Evolutionary conservation across 37 sponge, comb jelly and placozoan genomes (phyloP).

Genomic region (Cliona cf. orientalis): DNA sequence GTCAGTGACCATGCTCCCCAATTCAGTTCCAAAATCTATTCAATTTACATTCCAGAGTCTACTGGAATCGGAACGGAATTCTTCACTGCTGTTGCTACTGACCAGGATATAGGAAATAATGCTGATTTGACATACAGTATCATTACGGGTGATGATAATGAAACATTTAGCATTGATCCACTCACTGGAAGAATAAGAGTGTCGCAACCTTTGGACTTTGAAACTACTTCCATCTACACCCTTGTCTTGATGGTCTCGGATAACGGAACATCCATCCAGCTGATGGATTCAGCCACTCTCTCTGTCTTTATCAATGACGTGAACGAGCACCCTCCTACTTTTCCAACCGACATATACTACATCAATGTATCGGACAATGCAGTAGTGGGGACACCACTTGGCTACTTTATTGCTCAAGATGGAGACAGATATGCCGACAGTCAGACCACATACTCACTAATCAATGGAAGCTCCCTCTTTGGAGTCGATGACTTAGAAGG

Average conservation of each 20-base stretch:
- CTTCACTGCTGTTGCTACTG: conserved; percentile 38
- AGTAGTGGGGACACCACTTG: conserved; percentile 47
- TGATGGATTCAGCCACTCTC: conserved; percentile 45
- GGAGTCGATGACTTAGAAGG: conserved; percentile 49
- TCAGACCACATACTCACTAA: conserved; percentile 33
- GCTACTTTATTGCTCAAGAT: conserved; percentile 58
- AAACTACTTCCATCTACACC: conserved; percentile 27
- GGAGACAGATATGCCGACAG: conserved; percentile 26
- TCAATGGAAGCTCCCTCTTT: conserved; percentile 20
- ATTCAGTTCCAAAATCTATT: conserved; percentile 48
- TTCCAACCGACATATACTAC: conserved; percentile 10
- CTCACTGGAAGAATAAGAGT: conserved; percentile 40
- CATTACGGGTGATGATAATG: conserved; percentile 16
- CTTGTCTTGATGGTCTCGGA: conserved; percentile 56
- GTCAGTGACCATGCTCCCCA: conserved; percentile 73
- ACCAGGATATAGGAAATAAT: conserved; percentile 67
- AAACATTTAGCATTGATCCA: conserved; percentile 49
- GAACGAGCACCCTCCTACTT: conserved; percentile 64
- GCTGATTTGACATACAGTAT: conserved; percentile 48
- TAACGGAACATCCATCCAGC: conserved; percentile 43
- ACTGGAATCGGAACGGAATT: conserved; percentile 39
- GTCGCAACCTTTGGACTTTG: conserved; percentile 20
- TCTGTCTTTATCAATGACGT: conserved; percentile 32
- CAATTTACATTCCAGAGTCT: conserved; percentile 52
- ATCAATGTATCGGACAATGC: conserved; percentile 36